phyloP scores from a whole-genome alignment of 2,113 vertebrate species.

The Protomyctophum bolini region DNA sequence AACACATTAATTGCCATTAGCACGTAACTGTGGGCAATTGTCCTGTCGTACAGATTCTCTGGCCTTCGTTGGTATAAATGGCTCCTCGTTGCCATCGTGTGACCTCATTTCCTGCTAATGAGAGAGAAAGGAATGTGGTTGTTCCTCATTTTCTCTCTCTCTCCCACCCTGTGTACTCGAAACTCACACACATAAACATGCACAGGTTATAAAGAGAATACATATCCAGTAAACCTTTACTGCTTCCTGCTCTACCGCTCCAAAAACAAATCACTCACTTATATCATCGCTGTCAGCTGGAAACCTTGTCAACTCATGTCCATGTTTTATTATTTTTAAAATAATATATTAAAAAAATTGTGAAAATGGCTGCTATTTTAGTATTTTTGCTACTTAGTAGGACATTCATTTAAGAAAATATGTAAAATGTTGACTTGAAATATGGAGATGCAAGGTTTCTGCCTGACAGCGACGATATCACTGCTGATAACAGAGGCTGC shows the following conservation, averaged over 20 bases:
- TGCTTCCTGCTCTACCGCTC: slow-evolving; percentile 49
- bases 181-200: slow-evolving; percentile 19
- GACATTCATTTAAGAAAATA: too few species aligned
- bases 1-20: not conserved
- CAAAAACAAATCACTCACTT: not conserved
- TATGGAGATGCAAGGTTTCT: too few species aligned
- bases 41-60: slow-evolving; percentile 3
- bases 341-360: too few species aligned
- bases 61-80: slow-evolving; percentile 10
- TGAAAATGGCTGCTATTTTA: too few species aligned
- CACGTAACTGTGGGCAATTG: not conserved
- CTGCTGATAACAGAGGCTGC: slow-evolving; percentile 25
- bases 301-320: too few species aligned
- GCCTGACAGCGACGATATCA: not conserved
- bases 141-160: slow-evolving; percentile 28
- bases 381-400: too few species aligned
- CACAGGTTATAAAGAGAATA: slow-evolving; percentile 3
- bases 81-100: slow-evolving; percentile 45
- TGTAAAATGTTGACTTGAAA: too few species aligned
- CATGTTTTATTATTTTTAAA: too few species aligned
- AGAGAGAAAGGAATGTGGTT: slow-evolving; percentile 31
- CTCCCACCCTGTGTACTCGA: not conserved
- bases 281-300: too few species aligned
- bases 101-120: slow-evolving; percentile 62
- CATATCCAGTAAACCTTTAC: slow-evolving; percentile 32